phyloP scores from a whole-genome alignment of 2,797 vertebrate species.

The Falco rusticolus region DNA sequence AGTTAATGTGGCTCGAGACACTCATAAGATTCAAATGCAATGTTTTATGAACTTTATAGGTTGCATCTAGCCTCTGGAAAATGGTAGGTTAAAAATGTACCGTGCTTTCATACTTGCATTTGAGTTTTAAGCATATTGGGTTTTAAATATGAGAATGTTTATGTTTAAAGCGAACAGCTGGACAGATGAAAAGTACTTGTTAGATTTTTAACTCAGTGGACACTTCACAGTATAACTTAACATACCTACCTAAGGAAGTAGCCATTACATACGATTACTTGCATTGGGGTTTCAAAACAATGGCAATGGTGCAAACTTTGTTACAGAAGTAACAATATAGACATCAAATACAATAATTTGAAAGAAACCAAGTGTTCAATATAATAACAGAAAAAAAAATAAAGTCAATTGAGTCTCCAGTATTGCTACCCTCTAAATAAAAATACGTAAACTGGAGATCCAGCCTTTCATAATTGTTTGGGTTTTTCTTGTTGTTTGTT shows the following conservation, averaged over 20 bases:
- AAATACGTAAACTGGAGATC: background rate
- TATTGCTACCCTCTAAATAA: background rate
- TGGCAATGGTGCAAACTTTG: background rate
- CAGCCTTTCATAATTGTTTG: background rate
- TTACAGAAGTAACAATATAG: background rate
- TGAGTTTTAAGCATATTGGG: background rate
- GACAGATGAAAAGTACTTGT: background rate
- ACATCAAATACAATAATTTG: background rate
- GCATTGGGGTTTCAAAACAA: background rate
- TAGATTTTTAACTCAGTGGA: background rate
- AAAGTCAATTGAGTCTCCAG: slow-evolving; percentile 92
- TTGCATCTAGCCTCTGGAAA: background rate
- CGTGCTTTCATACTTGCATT: background rate
- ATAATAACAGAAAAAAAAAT: slow-evolving; percentile 88
- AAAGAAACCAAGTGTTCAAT: slow-evolving; percentile 42
- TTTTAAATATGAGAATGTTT: background rate
- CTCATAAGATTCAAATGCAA: background rate
- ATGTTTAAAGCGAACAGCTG: background rate
- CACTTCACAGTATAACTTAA: background rate
- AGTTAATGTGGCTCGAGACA: background rate
- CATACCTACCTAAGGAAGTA: background rate
- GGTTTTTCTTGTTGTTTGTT: background rate
- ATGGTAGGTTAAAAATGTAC: background rate
- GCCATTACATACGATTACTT: rapidly evolving
- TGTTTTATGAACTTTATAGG: background rate